phyloP scores from a whole-genome alignment of 2,113 vertebrate species.

The Heterocephalus glaber region DNA sequence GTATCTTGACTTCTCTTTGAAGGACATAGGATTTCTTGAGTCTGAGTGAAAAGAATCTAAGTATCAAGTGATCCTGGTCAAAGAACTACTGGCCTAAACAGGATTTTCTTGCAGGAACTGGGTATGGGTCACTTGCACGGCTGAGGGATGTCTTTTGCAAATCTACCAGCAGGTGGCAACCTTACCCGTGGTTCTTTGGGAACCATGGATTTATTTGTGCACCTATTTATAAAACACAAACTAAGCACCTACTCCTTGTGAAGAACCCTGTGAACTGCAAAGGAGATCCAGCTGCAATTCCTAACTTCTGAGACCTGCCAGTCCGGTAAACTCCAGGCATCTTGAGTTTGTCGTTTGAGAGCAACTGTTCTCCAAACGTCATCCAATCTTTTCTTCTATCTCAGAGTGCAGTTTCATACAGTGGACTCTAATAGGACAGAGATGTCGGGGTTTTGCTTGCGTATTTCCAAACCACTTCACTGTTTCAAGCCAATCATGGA shows the following conservation, averaged over 20 bases:
- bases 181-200: neutral
- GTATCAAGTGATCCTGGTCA: neutral
- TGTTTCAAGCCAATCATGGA: neutral
- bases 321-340: neutral
- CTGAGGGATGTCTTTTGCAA: neutral
- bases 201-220: accelerated
- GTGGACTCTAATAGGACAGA: neutral
- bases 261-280: neutral
- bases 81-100: neutral
- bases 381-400: neutral
- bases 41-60: neutral
- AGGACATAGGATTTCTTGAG: neutral
- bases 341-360: neutral
- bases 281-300: neutral
- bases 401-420: neutral
- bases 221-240: neutral
- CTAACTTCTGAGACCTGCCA: neutral
- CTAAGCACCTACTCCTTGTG: too few species aligned
- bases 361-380: neutral
- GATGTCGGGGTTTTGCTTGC: neutral
- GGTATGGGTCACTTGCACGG: neutral
- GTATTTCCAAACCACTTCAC: neutral
- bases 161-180: slow-evolving; percentile 58
- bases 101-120: neutral
- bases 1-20: neutral